phyloP scores from a whole-genome alignment of 2,888 invertebrate species.

The Ephialtes manifestator region DNA sequence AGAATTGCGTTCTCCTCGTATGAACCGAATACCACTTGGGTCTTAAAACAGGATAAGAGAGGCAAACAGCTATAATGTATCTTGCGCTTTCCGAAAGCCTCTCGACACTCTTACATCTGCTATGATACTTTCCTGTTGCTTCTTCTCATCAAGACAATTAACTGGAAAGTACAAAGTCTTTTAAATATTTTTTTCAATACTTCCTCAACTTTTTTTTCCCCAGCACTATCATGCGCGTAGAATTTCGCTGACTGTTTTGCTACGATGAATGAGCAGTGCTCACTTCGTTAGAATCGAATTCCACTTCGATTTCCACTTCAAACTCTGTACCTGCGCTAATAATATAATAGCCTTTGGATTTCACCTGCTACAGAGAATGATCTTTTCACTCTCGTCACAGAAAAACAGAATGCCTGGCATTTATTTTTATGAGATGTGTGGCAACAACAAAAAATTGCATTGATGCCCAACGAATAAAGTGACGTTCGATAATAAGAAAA shows the following conservation, averaged over 20 bases:
- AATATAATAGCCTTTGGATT: conserved; percentile 12
- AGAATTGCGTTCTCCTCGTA: conserved; percentile 28
- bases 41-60: conserved; percentile 18
- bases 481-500: conserved; percentile 11
- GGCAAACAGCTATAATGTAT: conserved; percentile 36
- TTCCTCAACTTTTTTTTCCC: neutral
- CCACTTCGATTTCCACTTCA: conserved; percentile 29
- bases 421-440: conserved; percentile 28
- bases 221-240: conserved; percentile 21
- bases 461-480: neutral
- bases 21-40: neutral
- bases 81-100: conserved; percentile 38
- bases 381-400: neutral
- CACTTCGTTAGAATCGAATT: conserved; percentile 31
- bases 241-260: conserved; percentile 32
- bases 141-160: conserved; percentile 45
- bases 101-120: conserved; percentile 26
- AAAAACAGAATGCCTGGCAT: neutral
- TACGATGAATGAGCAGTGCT: conserved; percentile 25
- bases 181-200: conserved; percentile 12
- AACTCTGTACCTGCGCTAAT: conserved; percentile 9
- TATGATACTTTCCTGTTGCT: conserved; percentile 43
- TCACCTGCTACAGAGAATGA: conserved; percentile 36
- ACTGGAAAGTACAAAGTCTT: conserved; percentile 56
- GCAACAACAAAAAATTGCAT: neutral